phyloP scores from a whole-genome alignment of 2,113 vertebrate species.

The Chunga burmeisteri region DNA sequence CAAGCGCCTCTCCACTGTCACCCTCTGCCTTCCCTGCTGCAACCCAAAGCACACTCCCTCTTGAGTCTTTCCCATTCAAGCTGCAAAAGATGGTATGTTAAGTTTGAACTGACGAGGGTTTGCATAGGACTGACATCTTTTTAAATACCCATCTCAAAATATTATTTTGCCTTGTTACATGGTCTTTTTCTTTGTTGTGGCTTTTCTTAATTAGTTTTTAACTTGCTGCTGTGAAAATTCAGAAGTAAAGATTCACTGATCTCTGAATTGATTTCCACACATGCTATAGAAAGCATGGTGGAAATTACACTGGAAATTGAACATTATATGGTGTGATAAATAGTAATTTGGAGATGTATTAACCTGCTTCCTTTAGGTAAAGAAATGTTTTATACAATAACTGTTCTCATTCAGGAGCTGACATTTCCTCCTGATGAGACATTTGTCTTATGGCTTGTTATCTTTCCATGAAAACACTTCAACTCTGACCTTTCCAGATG shows the following conservation, averaged over 20 bases:
- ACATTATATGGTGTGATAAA: constrained; percentile 62
- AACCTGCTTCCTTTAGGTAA: constrained; percentile 71
- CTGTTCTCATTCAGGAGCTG: constrained; percentile 52
- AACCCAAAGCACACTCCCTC: background rate
- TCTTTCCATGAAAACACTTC: constrained; percentile 58
- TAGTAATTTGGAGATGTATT: constrained; percentile 71
- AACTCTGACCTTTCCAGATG: constrained; percentile 69
- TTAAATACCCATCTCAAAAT: background rate
- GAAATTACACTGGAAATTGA: constrained; percentile 70
- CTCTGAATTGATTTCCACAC: constrained; percentile 67
- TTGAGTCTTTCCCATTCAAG: background rate
- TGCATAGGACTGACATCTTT: background rate
- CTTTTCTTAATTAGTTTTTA: constrained; percentile 62
- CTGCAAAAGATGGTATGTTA: background rate
- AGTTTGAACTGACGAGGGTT: background rate
- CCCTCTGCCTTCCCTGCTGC: background rate
- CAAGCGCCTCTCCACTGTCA: background rate
- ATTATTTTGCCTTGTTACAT: background rate
- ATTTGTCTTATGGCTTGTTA: constrained; percentile 64
- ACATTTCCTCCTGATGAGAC: constrained; percentile 60
- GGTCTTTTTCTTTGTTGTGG: background rate
- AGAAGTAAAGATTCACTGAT: constrained; percentile 54
- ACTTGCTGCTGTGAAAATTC: constrained; percentile 39
- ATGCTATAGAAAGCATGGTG: constrained; percentile 32
- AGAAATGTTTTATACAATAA: constrained; percentile 65